Base-by-base conservation (phyloP, 2,113 vertebrate species). In the Ochotona princeps region DNA sequence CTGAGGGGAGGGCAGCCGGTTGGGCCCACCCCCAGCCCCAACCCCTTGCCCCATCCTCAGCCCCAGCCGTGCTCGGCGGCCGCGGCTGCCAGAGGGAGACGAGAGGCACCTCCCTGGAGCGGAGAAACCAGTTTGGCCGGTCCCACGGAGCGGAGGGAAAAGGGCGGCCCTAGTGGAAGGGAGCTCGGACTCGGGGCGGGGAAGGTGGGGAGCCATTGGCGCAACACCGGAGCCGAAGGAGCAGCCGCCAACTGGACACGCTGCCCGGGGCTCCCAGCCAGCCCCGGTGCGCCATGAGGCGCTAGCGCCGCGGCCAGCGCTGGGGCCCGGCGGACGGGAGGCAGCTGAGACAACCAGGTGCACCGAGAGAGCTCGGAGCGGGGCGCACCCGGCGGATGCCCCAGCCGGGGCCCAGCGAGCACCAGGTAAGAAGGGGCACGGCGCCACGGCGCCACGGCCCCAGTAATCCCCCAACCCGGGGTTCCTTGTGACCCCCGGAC, bases 71-170 rank as follows among this genome's bases (percentile, higher is more conserved):
- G 73, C 63, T 15, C 35, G 1, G 89, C 61, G 5, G 89, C 61
- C 2, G 65, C 20, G 63, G 92, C 91, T 9, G 96, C 89, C 2
- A 38, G 21, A 69, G 84, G 49, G 75, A 93, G 80, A 74, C 65
- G 0, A 26, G 66, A 89, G 75, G 93, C 96, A 90, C 95, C 92
- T 70, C 84, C 89, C 86, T 44, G 57, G 92, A 96, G 94, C 95
- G 6, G 94, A 70, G 92, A 79, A 97, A 97, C 97, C 96, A 92
- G 97, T 97, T 95, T 51, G 95, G 93, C 96, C 83, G 95, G 97
- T 97, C 94, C 4, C 21, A n/a, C 80, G 1, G 81, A 91, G 92
- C 94, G n/a, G 21, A 65, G 90, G 49, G 67, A 88, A 90, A 76
- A 91, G 95, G 96, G 88, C 90, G 76, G 97, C 86, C 80, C 75